Base-by-base conservation (phyloP, 1,140 invertebrate species). In the Ceratina calcarata region DNA sequence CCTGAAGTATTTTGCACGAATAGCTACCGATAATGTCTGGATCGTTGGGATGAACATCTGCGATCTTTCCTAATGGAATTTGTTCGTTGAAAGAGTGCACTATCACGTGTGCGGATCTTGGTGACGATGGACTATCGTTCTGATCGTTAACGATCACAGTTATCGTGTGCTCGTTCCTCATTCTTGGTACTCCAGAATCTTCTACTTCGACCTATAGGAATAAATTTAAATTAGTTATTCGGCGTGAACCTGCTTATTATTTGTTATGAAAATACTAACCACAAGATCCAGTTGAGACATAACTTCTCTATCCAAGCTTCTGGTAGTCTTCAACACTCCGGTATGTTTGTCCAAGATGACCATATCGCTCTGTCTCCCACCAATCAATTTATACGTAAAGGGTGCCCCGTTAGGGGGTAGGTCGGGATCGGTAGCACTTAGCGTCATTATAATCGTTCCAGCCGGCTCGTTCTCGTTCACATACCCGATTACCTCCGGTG, bases 21-120 rank as follows among this genome's bases (percentile, higher is more conserved):
- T 99, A 99, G 81, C 97, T 95, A 1, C 98, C 98, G 60, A 95
- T 95, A 16, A 95, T 95, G 91, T 99, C 98, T 6, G 95, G 94
- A 93, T 99, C 98, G 87, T 98, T 96, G 6, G 98, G 98, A 91
- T 96, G 96, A 0, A 99, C 96, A 91, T 98, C 95, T 20, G 97
- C 98, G 80, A 99, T 96, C 92, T 97, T 97, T 58, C 97, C 97
- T 24, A 94, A 86, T 0, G 96, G 96, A 84, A 94, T 95, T 67
- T 94, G 94, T 66, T 95, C 95, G 86, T 97, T 96, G 82, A 97
- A 96, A 0, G 96, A 94, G 89, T 97, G 95, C 10, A 99, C 95
- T 32, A 97, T 92, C 24, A 99, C 94, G 83, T 97, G 96, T 1
- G 97, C 96, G 22, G 96, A 96, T 83, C 98, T 94, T 12, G 97